phyloP scores from a whole-genome alignment of 2,113 vertebrate genomes.

The Bos taurus region ARS-UCD2.0 NC_037349.1:46315001-46315500 shows the following conservation, averaged over 20 bases:
- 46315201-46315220: not conserved
- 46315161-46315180: not conserved
- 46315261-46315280: not conserved
- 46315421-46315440: not conserved
- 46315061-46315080: not conserved
- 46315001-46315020: not conserved
- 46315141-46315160: not conserved
- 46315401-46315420: fast-evolving
- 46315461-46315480: not conserved
- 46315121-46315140: not conserved
- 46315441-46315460: not conserved
- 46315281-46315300: fast-evolving
- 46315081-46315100: not conserved
- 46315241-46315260: not conserved
- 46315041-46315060: not conserved
- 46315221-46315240: not conserved
- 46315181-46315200: not conserved
- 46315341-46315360: not conserved
- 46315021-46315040: not conserved
- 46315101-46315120: not conserved
- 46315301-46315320: not conserved
- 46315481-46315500: not conserved
- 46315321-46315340: not conserved
- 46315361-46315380: not conserved
- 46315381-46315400: fast-evolving